These are phyloP conservation scores for Callimorpha dominula DNA, from an alignment of 2,888 invertebrate genomes.

Conservation along the genomic window DNA sequence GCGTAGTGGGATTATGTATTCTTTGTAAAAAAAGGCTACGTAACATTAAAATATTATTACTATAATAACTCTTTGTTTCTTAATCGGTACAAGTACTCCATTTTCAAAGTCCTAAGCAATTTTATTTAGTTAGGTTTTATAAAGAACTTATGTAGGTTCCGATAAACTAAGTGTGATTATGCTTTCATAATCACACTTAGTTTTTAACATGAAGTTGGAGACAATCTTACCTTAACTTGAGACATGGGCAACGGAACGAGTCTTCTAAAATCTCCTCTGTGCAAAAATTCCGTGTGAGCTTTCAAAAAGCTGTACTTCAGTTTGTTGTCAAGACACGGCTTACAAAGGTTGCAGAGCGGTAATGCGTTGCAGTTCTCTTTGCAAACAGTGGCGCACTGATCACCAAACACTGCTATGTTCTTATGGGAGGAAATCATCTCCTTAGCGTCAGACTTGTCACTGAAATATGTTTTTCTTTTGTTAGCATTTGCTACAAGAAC, in stretches of 20 bases:
- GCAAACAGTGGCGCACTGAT: constrained; percentile 86
- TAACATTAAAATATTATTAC: too few relatives aligned
- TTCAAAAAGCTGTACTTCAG: constrained; percentile 87
- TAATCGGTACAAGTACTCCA: too few relatives aligned
- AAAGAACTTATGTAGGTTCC: too few relatives aligned
- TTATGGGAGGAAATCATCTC: constrained; percentile 92
- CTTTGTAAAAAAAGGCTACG: too few relatives aligned
- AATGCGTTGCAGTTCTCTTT: constrained; percentile 87
- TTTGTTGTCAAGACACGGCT: constrained; percentile 89
- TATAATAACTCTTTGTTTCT: too few relatives aligned
- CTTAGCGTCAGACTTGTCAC: constrained; percentile 76
- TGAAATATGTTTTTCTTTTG: constrained; percentile 45
- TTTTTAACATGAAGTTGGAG: too few relatives aligned
- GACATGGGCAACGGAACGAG: constrained; percentile 92
- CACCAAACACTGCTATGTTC: constrained; percentile 92
- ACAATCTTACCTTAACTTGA: constrained; percentile 30
- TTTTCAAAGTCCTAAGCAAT: too few relatives aligned
- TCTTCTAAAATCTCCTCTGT: constrained; percentile 92
- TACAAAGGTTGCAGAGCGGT: constrained; percentile 91
- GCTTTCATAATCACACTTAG: too few relatives aligned
- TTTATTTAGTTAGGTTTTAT: too few relatives aligned
- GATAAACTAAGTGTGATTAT: too few relatives aligned
- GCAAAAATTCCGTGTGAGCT: constrained; percentile 93
- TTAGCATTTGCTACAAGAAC: background rate
- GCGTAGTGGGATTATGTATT: too few relatives aligned